phyloP scores from a whole-genome alignment of 1,140 invertebrate species.

The Rhysida immarginata region DNA sequence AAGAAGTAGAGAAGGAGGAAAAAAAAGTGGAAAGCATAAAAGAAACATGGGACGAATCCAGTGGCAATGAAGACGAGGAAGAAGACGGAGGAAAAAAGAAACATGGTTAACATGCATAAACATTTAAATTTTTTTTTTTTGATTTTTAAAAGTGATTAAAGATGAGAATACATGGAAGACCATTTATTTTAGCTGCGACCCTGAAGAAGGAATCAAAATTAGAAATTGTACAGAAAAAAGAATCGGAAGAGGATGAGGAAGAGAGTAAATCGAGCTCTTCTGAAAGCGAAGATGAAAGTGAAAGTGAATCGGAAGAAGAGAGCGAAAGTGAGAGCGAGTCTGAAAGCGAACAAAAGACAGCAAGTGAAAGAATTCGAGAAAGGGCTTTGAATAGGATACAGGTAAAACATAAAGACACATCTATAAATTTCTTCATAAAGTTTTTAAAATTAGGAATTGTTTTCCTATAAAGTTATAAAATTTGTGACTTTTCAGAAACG shows the following conservation, averaged over 20 bases:
- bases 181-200: too few relatives aligned
- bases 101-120: neutral
- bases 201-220: conserved; percentile 52
- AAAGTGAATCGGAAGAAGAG: conserved; percentile 19
- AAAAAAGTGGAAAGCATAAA: too few relatives aligned
- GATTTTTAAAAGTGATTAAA: too few relatives aligned
- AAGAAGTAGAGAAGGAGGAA: too few relatives aligned
- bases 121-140: neutral
- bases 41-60: too few relatives aligned
- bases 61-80: neutral
- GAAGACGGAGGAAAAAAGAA: neutral
- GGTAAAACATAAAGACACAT: conserved; percentile 11
- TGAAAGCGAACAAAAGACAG: conserved; percentile 39
- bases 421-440: conserved; percentile 7
- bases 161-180: too few relatives aligned
- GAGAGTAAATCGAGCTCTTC: conserved; percentile 22
- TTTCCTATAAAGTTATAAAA: conserved; percentile 4
- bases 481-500: conserved; percentile 41
- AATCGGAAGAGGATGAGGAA: conserved; percentile 31
- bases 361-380: conserved; percentile 47
- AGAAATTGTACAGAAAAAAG: conserved; percentile 75
- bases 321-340: conserved; percentile 33
- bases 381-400: conserved; percentile 49
- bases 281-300: conserved; percentile 20
- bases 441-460: conserved; percentile 3